A percentile compares a stretch with the other conserved stretches of the same genome.
Evolutionary conservation across 2,113 vertebrate species (phyloP).

Genomic region (Phaethon lepturus): DNA sequence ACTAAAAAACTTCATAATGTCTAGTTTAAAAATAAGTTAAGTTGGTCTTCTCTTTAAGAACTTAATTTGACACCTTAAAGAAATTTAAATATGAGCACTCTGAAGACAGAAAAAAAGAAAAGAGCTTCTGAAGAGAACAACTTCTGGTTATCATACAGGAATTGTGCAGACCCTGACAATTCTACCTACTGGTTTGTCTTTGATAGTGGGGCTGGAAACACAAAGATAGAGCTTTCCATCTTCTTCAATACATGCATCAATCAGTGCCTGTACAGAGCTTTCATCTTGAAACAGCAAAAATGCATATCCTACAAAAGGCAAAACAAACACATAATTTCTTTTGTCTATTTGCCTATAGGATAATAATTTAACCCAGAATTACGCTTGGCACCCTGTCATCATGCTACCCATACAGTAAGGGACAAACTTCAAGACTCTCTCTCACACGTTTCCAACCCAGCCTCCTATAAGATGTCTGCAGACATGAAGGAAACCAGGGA

Average conservation of each 20-base stretch:
- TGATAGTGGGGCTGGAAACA: constrained; percentile 98
- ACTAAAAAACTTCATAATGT: neutral
- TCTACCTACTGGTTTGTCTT: constrained; percentile 95
- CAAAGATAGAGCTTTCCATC: constrained; percentile 98
- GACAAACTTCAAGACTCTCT: neutral
- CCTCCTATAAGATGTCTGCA: neutral
- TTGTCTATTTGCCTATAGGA: neutral
- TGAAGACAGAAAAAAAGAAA: neutral
- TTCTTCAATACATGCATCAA: constrained; percentile 98
- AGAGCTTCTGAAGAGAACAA: neutral
- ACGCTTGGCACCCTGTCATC: neutral
- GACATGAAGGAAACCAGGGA: neutral
- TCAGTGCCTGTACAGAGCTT: constrained; percentile 98
- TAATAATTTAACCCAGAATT: neutral
- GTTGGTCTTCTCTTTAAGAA: neutral
- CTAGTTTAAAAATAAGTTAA: neutral
- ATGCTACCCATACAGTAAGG: neutral
- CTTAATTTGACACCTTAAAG: neutral
- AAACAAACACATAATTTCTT: neutral
- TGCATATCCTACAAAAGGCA: constrained; percentile 86
- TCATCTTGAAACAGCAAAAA: constrained; percentile 99
- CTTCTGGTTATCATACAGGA: neutral
- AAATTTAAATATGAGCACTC: neutral
- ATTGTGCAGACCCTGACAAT: neutral
- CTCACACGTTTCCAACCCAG: neutral